A percentile compares a stretch with the other conserved stretches of the same genome.
These are phyloP conservation scores for Numenius arquata DNA, from an alignment of 2,113 vertebrate genomes.

Conservation along the genomic window DNA sequence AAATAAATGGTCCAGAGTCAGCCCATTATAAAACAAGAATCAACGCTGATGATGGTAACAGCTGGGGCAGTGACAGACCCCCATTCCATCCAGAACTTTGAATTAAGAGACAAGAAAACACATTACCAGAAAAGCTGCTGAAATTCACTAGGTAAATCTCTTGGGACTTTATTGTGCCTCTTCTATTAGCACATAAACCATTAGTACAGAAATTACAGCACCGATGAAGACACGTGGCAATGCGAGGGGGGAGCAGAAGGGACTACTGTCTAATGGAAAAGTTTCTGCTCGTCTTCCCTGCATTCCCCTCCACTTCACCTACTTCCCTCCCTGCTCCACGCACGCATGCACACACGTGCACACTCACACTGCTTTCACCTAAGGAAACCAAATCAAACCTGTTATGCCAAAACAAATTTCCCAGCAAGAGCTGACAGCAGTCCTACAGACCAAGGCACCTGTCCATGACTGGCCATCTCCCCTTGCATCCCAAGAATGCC, in stretches of 20 bases:
- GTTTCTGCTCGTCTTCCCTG: background rate
- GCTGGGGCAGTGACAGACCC: background rate
- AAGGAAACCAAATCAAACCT: background rate
- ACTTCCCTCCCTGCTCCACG: background rate
- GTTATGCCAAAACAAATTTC: background rate
- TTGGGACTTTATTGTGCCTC: background rate
- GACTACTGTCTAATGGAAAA: background rate
- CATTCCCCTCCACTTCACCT: background rate
- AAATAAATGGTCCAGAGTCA: background rate
- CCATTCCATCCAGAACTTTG: background rate
- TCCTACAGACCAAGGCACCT: background rate
- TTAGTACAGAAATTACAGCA: background rate
- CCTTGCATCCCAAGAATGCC: background rate
- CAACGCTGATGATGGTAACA: background rate
- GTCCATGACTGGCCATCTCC: background rate
- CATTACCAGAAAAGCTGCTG: background rate
- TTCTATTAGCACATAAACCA: background rate
- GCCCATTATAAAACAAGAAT: background rate
- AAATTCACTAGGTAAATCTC: background rate
- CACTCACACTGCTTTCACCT: background rate
- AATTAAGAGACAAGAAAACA: background rate
- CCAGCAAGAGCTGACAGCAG: background rate
- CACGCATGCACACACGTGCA: too few relatives aligned
- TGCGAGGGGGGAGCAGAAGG: background rate
- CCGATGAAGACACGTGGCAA: fast-evolving